phyloP scores from a whole-genome alignment of 2,888 invertebrate species.

The Hirudinaria manillensis region DNA sequence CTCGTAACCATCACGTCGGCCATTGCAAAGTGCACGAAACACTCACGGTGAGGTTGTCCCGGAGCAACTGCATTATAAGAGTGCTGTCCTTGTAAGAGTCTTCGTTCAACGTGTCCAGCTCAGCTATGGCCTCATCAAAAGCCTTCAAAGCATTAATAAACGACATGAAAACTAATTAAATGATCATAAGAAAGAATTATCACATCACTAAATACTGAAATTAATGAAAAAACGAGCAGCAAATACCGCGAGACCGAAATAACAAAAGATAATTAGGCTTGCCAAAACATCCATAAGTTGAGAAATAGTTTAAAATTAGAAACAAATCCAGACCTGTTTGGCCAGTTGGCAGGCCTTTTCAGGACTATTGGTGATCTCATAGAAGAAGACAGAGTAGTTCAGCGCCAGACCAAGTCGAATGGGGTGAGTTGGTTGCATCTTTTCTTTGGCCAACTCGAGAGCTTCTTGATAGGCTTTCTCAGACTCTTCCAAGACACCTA shows the following conservation, averaged over 20 bases:
- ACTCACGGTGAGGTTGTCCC: conserved; percentile 57
- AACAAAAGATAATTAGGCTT: too few species aligned
- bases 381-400: conserved; percentile 99
- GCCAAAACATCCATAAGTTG: not conserved
- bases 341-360: conserved; percentile 98
- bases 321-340: conserved; percentile 68
- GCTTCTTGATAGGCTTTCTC: conserved; percentile 98
- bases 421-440: conserved; percentile 98
- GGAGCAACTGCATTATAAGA: conserved; percentile 68
- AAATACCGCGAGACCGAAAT: not conserved
- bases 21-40: conserved; percentile 40
- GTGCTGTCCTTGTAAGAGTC: conserved; percentile 99
- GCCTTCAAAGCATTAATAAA: conserved; percentile 63
- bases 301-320: not conserved
- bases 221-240: not conserved
- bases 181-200: not conserved
- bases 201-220: not conserved
- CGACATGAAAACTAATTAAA: not conserved
- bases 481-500: conserved; percentile 52
- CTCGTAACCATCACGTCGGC: not conserved
- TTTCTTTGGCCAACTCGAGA: conserved; percentile 77
- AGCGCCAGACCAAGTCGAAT: conserved; percentile 96
- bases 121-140: conserved; percentile 99
- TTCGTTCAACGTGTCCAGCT: conserved; percentile 97
- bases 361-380: conserved; percentile 98